Conservation (phyloP, 2,797 vertebrate genomes). For the Meda fulgida region DNA sequence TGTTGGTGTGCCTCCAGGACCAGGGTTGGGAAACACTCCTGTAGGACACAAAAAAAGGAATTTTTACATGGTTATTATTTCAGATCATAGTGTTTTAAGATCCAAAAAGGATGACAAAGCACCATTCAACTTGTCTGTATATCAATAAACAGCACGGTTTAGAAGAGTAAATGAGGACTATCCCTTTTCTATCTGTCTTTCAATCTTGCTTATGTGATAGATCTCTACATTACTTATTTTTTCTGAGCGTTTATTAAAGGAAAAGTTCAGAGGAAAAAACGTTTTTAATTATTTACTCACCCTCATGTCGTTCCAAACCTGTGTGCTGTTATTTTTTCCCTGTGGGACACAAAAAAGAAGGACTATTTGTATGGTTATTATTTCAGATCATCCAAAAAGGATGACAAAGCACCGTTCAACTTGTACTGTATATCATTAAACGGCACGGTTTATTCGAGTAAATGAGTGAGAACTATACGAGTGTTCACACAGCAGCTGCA, state of each 20-base stretch:
- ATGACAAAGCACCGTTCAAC: neutral
- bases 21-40: no score
- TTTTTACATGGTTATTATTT: neutral
- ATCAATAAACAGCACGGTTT: neutral
- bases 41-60: neutral
- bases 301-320: neutral
- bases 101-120: neutral
- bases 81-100: neutral
- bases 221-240: no score
- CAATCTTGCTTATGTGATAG: neutral
- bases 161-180: neutral
- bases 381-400: neutral
- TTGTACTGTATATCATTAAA: neutral
- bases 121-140: no score
- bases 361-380: neutral
- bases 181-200: no score
- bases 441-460: neutral
- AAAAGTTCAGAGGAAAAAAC: neutral
- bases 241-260: no score
- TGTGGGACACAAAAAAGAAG: neutral
- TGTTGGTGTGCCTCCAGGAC: no score
- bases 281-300: neutral
- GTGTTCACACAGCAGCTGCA: constrained; percentile 9
- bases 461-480: neutral
- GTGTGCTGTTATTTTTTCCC: neutral